Evolutionary conservation across 2,797 vertebrate genomes (phyloP).

Genomic region (Cephalopachus bancanus): DNA sequence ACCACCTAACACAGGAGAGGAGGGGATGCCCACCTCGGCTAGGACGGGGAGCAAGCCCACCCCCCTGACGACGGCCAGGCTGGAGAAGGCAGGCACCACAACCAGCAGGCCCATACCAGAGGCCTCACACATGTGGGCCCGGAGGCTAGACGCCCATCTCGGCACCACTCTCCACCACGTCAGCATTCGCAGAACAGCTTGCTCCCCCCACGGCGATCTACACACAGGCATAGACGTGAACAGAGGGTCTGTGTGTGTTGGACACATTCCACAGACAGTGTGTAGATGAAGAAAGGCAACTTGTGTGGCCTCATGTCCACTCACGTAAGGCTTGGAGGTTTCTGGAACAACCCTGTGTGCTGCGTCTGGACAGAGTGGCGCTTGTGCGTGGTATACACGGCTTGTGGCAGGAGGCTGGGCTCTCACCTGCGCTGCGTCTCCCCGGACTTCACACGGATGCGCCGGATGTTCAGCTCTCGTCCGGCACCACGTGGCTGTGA

Average conservation of each 20-base stretch:
- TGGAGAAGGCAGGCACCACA: background rate
- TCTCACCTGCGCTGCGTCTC: constrained; percentile 96
- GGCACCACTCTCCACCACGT: background rate
- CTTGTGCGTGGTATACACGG: too few relatives aligned
- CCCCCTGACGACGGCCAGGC: background rate
- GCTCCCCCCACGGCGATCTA: background rate
- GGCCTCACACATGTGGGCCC: background rate
- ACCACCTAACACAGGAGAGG: background rate
- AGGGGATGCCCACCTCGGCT: background rate
- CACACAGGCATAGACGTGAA: background rate
- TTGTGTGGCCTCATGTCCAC: background rate
- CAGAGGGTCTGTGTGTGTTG: background rate
- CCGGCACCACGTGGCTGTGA: constrained; percentile 79
- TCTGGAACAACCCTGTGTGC: background rate
- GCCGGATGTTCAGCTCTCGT: constrained; percentile 91
- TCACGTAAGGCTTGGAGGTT: background rate
- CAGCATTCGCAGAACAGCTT: too few relatives aligned
- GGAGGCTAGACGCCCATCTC: background rate
- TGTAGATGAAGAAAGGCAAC: background rate
- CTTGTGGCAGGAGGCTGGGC: too few relatives aligned
- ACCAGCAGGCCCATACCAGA: background rate
- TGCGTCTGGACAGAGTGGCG: too few relatives aligned
- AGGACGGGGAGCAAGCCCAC: too few relatives aligned
- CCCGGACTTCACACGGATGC: constrained; percentile 96
- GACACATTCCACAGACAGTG: background rate